A percentile compares a stretch with the other conserved stretches of the same genome.
These are phyloP conservation scores for Nothobranchius furzeri DNA, from an alignment of 2,113 vertebrate genomes.

Conservation along the genomic window DNA sequence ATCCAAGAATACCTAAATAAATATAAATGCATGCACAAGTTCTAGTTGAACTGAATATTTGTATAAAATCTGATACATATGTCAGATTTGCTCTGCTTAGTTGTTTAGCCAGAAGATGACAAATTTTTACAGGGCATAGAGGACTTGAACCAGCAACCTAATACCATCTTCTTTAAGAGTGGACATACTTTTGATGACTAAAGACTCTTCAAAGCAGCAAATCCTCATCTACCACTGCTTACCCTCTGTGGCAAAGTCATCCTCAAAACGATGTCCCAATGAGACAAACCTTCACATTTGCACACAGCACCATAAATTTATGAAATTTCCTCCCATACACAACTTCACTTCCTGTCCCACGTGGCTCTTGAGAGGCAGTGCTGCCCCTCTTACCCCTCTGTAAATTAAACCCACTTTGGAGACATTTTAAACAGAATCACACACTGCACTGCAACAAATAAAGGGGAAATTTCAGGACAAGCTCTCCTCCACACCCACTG, in stretches of 20 bases:
- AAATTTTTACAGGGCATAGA: constrained; percentile 9
- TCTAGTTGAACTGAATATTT: too few relatives aligned
- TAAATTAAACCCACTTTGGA: constrained; percentile 70
- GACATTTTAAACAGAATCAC: constrained; percentile 72
- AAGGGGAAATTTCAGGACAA: constrained; percentile 55
- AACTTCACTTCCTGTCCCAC: constrained; percentile 21
- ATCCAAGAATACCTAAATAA: too few relatives aligned
- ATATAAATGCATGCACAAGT: too few relatives aligned
- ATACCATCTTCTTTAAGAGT: constrained; percentile 16
- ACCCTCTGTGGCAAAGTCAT: constrained; percentile 43
- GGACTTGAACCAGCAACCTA: constrained; percentile 56
- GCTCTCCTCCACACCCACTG: constrained; percentile 70
- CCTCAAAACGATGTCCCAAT: constrained; percentile 47
- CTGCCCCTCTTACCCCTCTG: constrained; percentile 61
- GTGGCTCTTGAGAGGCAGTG: constrained; percentile 36
- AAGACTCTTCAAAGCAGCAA: constrained; percentile 35
- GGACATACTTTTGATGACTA: constrained; percentile 10
- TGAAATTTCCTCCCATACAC: neutral
- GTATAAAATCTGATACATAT: neutral
- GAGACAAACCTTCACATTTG: constrained; percentile 41
- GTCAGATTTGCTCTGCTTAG: neutral
- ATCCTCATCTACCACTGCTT: constrained; percentile 18
- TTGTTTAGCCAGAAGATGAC: constrained; percentile 23
- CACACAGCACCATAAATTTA: constrained; percentile 13
- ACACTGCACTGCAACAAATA: constrained; percentile 56